phyloP scores from a whole-genome alignment of 2,888 invertebrate genomes.

The Adelphocoris suturalis region DNA sequence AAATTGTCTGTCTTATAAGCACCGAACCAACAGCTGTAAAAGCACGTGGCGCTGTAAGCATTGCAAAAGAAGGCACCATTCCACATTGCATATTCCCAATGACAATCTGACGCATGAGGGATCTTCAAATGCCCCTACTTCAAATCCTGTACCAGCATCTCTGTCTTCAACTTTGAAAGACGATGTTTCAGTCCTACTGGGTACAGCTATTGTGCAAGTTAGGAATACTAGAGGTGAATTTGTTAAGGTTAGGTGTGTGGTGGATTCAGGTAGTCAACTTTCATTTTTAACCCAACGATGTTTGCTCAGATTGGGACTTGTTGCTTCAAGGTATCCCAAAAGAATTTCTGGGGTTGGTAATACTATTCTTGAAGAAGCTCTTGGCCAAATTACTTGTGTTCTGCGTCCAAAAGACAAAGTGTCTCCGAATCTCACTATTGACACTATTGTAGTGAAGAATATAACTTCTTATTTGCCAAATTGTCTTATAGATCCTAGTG shows the following conservation, averaged over 20 bases:
- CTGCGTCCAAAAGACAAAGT: too few relatives aligned
- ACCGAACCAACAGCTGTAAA: slow-evolving; percentile 5
- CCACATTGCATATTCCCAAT: not conserved
- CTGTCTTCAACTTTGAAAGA: not conserved
- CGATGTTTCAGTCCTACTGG: slow-evolving; percentile 44
- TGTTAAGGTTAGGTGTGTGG: slow-evolving; percentile 42
- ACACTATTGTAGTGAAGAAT: too few relatives aligned
- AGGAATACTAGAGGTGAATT: slow-evolving; percentile 59
- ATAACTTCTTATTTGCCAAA: too few relatives aligned
- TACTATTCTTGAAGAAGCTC: too few relatives aligned
- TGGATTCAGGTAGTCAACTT: slow-evolving; percentile 58
- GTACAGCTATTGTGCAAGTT: slow-evolving; percentile 49
- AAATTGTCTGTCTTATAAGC: too few relatives aligned
- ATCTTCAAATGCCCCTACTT: not conserved
- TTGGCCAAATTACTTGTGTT: too few relatives aligned
- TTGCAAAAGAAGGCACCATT: slow-evolving; percentile 14
- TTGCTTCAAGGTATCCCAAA: too few relatives aligned
- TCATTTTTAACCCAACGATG: not conserved
- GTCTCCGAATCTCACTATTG: too few relatives aligned
- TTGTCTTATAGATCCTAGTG: too few relatives aligned
- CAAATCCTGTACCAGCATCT: not conserved
- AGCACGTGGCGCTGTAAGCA: not conserved
- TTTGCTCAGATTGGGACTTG: too few relatives aligned
- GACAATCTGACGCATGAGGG: not conserved
- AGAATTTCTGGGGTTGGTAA: too few relatives aligned